Base-by-base conservation (phyloP, 2,888 invertebrate genomes). In the Scaptomyza tumidula region DNA sequence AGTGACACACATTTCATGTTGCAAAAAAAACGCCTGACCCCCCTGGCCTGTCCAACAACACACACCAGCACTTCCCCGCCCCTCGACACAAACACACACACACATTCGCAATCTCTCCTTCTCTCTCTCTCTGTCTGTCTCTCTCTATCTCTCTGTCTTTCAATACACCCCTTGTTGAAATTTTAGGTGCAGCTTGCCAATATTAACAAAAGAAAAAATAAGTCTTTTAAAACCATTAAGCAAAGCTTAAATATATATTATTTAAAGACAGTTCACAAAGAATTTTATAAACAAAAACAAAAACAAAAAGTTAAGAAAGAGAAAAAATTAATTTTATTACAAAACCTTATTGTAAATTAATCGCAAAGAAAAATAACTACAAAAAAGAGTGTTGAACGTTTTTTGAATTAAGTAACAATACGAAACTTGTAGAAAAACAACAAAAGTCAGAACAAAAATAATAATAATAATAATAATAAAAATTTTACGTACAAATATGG, bases 291-390 rank as follows among this genome's bases (percentile, higher is more conserved):
- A 24, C 24, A 57, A 35, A 37, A 50, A 35, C 35, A 35, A 35
- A 19, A 24, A 24, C 24, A 57, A 35, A 37, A 50, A 49, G 6
- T 37, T 37, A 62, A 44, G 14, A 57, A 63, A 66, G 37, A 49
- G 33, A 46, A 59, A 45, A 4, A 11, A 66, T 68, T 59, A 63
- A 85, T 65, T 39, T 57, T 89, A 89, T 88, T 88, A 86, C 89
- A 90, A 90, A 90, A 90, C 86, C 75, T 77, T 88, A 89, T 90
- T 88, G 90, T 90, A 88, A 88, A 89, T 81, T 90, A 89, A 88
- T 84, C 78, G 75, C 59, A 80, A 78, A 52, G 50, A 44, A 71
- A 16, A 35, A 35, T 0, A 4, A 33, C 29, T 10, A 37, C n/a
- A 39, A 39, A 14, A 13, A 27, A 66, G 66, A 66, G 70, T 65